Evolutionary conservation across 2,888 invertebrate species (phyloP).

Genomic region (Belgica antarctica): DNA sequence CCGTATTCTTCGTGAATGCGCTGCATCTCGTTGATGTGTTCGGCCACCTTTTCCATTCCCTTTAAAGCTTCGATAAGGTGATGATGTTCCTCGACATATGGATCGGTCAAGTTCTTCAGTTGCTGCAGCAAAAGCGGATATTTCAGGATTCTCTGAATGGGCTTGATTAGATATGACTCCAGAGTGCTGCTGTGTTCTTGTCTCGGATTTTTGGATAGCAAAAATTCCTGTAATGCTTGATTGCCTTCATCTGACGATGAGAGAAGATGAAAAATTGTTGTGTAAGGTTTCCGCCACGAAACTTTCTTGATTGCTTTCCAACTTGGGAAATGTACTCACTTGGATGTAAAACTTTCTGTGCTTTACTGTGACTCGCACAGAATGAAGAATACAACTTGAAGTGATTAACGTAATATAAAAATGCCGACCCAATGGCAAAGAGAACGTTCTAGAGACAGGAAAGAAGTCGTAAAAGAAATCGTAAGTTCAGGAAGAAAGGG

Average conservation of each 20-base stretch:
- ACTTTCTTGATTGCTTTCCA: too few relatives aligned
- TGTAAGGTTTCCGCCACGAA: not conserved
- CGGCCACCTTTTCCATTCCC: slow-evolving; percentile 98
- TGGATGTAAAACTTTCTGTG: slow-evolving; percentile 96
- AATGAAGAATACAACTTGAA: slow-evolving; percentile 99
- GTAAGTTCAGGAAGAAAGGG: too few relatives aligned
- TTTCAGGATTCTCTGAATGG: slow-evolving; percentile 96
- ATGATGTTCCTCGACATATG: slow-evolving; percentile 88
- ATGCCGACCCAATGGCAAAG: slow-evolving; percentile 94
- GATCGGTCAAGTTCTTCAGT: slow-evolving; percentile 88
- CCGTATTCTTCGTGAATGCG: slow-evolving; percentile 99
- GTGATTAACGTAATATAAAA: slow-evolving; percentile 96
- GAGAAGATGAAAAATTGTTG: slow-evolving; percentile 47
- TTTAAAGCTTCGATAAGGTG: slow-evolving; percentile 92
- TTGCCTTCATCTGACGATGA: slow-evolving; percentile 81
- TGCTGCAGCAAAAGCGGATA: slow-evolving; percentile 94
- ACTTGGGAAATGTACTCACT: slow-evolving; percentile 80
- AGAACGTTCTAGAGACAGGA: slow-evolving; percentile 77
- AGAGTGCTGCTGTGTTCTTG: slow-evolving; percentile 96
- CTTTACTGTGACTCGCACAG: slow-evolving; percentile 98
- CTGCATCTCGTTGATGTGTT: slow-evolving; percentile 99
- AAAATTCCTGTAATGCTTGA: slow-evolving; percentile 92
- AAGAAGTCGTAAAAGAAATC: not conserved
- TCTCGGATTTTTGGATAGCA: slow-evolving; percentile 89
- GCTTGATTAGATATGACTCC: slow-evolving; percentile 97